A percentile compares a stretch with the other conserved stretches of the same genome.
Conservation (phyloP, 2,113 vertebrate species). For the Ciconia maguari region DNA sequence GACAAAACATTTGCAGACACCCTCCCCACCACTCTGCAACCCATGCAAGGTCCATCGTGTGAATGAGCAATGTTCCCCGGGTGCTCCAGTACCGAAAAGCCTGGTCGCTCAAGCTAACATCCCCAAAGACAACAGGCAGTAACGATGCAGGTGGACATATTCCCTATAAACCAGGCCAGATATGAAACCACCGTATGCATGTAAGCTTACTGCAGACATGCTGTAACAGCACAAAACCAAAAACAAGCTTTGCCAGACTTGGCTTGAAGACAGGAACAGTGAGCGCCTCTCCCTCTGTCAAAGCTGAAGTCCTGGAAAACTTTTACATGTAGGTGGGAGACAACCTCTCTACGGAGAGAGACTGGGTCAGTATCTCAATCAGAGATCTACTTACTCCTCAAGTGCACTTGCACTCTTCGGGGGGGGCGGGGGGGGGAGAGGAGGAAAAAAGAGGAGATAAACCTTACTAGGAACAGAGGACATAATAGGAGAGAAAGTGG, state of each 20-base stretch:
- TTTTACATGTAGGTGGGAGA: background rate
- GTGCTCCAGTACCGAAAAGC: rapidly evolving
- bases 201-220: background rate
- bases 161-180: background rate
- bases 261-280: background rate
- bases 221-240: background rate
- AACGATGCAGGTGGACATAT: rapidly evolving
- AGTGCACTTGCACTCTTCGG: background rate
- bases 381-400: background rate
- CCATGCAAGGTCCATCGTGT: rapidly evolving
- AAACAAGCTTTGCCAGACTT: background rate
- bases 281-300: background rate
- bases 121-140: background rate
- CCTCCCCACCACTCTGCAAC: background rate
- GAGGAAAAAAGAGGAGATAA: background rate
- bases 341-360: background rate
- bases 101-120: background rate
- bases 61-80: rapidly evolving
- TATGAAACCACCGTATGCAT: rapidly evolving
- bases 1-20: background rate
- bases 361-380: rapidly evolving
- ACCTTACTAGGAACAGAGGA: background rate
- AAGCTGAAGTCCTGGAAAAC: background rate
- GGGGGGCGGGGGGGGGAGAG: rapidly evolving
- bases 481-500: background rate